A percentile compares a stretch with the other conserved stretches of the same genome.
phyloP scores from a whole-genome alignment of 2,888 invertebrate genomes.

The Netelia fuscicornis region DNA sequence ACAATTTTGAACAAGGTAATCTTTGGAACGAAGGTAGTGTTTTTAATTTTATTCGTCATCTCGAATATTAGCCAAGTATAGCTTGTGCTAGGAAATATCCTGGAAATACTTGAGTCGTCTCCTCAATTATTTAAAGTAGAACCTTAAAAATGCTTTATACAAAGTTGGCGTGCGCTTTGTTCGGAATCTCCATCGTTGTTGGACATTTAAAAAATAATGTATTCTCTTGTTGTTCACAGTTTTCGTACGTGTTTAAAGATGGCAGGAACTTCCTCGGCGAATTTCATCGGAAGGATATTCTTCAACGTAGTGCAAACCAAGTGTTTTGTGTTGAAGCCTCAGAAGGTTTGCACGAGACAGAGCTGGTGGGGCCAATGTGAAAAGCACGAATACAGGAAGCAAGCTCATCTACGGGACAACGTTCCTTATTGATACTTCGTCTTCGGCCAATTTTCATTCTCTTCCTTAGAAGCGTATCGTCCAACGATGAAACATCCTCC shows the following conservation, averaged over 20 bases:
- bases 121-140: neutral
- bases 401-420: slow-evolving; percentile 91
- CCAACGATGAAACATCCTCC: slow-evolving; percentile 14
- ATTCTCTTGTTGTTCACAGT: slow-evolving; percentile 86
- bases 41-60: too few relatives aligned
- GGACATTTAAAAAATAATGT: too few relatives aligned
- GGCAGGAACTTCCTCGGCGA: slow-evolving; percentile 94
- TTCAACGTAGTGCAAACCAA: slow-evolving; percentile 98
- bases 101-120: too few relatives aligned
- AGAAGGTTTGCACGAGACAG: slow-evolving; percentile 90
- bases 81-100: too few relatives aligned
- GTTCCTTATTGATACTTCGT: slow-evolving; percentile 86
- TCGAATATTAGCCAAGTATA: too few relatives aligned
- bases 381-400: slow-evolving; percentile 88
- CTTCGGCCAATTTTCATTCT: neutral
- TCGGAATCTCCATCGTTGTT: neutral
- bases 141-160: too few relatives aligned
- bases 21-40: too few relatives aligned
- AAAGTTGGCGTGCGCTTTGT: neutral
- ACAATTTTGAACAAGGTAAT: too few relatives aligned
- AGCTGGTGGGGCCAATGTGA: slow-evolving; percentile 94
- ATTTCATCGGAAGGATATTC: slow-evolving; percentile 96
- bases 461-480: neutral
- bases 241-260: slow-evolving; percentile 97
- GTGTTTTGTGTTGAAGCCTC: slow-evolving; percentile 94